Evolutionary conservation across 2,113 vertebrate genomes (phyloP), one percentile per base, ranked within the genome.

Genomic region (Phocoena phocoena): DNA sequence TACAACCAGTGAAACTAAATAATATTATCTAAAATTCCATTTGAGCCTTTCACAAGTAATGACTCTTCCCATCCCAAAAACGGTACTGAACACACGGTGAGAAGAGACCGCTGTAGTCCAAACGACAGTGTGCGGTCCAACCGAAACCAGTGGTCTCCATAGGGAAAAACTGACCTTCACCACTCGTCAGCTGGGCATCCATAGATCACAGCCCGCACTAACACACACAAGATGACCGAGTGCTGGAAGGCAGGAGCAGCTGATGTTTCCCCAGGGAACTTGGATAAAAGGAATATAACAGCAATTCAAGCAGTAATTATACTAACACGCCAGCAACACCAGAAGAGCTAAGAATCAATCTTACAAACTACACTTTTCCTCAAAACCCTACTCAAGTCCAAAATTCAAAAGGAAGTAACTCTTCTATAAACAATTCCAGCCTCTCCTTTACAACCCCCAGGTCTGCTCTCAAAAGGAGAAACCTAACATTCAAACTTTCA

Each of bases 401-500:
- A 95, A 92, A 86, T 36, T 53, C 17, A 76, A 53, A 88, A 55
- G 68, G 9, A 77, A 77, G 23, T 41, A 65, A 3, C 31, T 53
- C 6, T n/a, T 9, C 38, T 25, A 58, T 41, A 47, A 92, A 83
- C 36, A 95, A 60, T 18, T n/a, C 38, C 31, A 63, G 17, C 21
- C 41, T 0, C 7, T 26, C 38, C 36, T 41, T 36, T 44, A 60
- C 47, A 55, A 55, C 13, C 76, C 44, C 4, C 89, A 65, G 6
- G 38, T 88, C 11, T 82, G 12, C n/a, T 88, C 71, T 65, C 28
- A 76, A 87, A 94, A 82, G 12, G 26, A 76, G 12, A 87, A 82
- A 74, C 1, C 4, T 60, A 44, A 25, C 25, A 55, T 36, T 41
- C 28, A 88, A 86, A 81, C 60, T 63, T 41, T 38, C 53, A 65